Percentiles rank a stretch among this genome's conserved stretches.
These are phyloP conservation scores for Tadarida brasiliensis DNA, from an alignment of 2,797 vertebrate species.

Conservation along the genomic window DNA sequence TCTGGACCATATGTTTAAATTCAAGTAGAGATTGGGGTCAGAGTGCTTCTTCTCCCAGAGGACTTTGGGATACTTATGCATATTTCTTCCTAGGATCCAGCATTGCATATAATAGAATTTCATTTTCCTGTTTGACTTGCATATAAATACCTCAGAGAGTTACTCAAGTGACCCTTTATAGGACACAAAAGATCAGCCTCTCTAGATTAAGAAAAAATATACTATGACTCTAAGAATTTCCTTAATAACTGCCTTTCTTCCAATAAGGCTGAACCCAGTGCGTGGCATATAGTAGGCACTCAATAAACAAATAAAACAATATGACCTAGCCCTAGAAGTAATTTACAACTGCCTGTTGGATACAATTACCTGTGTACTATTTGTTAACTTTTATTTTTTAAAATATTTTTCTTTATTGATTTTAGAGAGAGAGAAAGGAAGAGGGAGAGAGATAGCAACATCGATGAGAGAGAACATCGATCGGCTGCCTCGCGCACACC, in stretches of 20 bases:
- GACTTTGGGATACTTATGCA: not conserved
- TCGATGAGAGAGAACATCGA: no score
- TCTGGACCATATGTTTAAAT: constrained; percentile 38
- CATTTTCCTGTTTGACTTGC: constrained; percentile 17
- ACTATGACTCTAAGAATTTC: not conserved
- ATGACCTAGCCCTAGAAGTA: not conserved
- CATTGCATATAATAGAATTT: not conserved
- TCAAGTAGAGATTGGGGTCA: not conserved
- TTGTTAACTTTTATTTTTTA: not conserved
- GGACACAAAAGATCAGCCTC: not conserved
- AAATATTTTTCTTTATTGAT: no score
- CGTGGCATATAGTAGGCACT: not conserved
- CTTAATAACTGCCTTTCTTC: not conserved
- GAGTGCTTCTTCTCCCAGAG: not conserved
- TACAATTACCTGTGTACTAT: not conserved
- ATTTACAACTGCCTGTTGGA: not conserved
- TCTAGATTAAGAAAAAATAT: not conserved
- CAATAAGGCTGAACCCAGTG: not conserved
- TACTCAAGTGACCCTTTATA: not conserved
- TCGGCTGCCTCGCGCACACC: no score
- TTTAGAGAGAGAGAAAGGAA: no score
- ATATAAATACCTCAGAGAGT: not conserved
- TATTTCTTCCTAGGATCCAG: not conserved
- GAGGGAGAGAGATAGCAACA: no score
- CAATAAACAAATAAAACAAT: not conserved